A percentile compares a stretch with the other conserved stretches of the same genome.
These are phyloP conservation scores for Brenthis ino DNA, from an alignment of 2,888 invertebrate species.

Conservation along the genomic window DNA sequence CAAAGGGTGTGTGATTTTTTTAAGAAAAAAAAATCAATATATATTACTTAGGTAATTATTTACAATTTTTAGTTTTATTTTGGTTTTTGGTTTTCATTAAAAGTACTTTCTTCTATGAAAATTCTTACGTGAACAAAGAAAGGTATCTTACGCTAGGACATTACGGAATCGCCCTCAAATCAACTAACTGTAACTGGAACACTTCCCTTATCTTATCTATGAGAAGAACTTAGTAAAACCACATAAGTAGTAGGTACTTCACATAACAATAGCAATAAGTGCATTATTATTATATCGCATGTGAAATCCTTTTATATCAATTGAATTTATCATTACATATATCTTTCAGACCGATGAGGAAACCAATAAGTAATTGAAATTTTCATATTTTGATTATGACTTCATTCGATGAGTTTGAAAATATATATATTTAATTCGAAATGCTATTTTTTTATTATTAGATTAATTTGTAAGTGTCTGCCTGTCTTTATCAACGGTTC, in stretches of 20 bases:
- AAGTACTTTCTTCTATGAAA: neutral
- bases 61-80: neutral
- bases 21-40: neutral
- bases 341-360: too few species aligned
- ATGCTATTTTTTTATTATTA: too few species aligned
- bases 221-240: constrained; percentile 19
- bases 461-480: too few species aligned
- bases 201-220: constrained; percentile 40
- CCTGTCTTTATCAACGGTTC: too few species aligned
- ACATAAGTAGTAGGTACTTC: constrained; percentile 23
- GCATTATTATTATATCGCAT: constrained; percentile 1
- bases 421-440: too few species aligned
- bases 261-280: constrained; percentile 23
- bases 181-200: constrained; percentile 34
- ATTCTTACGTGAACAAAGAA: constrained; percentile 15
- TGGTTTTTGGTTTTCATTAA: too few species aligned
- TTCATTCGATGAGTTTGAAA: too few species aligned
- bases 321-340: neutral
- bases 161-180: constrained; percentile 37
- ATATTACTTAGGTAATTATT: neutral
- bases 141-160: constrained; percentile 10
- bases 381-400: too few species aligned
- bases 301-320: constrained; percentile 4
- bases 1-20: constrained; percentile 60
- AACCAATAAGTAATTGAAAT: too few species aligned